Percentiles rank a stretch among this genome's conserved stretches.
phyloP scores from a whole-genome alignment of 2,888 invertebrate species.

The Papilio gigon region DNA sequence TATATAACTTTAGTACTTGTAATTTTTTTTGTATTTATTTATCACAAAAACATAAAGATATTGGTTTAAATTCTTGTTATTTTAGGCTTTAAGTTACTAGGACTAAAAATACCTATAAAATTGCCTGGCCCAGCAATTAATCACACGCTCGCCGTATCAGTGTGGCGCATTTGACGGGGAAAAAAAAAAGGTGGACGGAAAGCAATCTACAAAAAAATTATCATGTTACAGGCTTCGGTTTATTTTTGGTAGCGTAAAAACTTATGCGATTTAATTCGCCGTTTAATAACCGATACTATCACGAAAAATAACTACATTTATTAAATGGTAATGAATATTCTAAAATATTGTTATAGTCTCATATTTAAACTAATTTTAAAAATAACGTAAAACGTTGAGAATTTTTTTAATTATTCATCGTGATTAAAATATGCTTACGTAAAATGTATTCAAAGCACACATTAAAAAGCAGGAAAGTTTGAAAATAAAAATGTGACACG shows the following conservation, averaged over 20 bases:
- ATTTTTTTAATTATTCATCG: too few species aligned
- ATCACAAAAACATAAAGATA: background rate
- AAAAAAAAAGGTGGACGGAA: background rate
- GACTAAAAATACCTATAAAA: background rate
- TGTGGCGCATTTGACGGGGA: background rate
- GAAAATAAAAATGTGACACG: too few species aligned
- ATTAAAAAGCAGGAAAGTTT: too few species aligned
- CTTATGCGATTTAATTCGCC: background rate
- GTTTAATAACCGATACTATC: background rate
- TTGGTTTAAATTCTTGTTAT: too few species aligned
- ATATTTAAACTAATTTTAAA: too few species aligned
- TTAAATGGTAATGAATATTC: too few species aligned
- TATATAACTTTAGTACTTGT: too few species aligned
- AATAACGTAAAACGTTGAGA: too few species aligned
- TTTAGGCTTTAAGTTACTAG: background rate
- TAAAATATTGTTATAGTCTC: too few species aligned
- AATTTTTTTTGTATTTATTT: background rate
- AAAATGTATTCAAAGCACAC: too few species aligned
- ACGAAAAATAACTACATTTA: background rate
- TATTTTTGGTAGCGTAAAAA: too few species aligned
- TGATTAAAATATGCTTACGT: too few species aligned
- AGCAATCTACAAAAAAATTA: background rate
- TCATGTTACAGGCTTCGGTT: background rate
- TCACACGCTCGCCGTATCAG: conserved; percentile 6
- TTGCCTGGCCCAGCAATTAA: background rate